Percentiles rank a stretch among this genome's conserved stretches.
Conservation (phyloP, 2,888 invertebrate species). For the Itoplectis maculator region DNA sequence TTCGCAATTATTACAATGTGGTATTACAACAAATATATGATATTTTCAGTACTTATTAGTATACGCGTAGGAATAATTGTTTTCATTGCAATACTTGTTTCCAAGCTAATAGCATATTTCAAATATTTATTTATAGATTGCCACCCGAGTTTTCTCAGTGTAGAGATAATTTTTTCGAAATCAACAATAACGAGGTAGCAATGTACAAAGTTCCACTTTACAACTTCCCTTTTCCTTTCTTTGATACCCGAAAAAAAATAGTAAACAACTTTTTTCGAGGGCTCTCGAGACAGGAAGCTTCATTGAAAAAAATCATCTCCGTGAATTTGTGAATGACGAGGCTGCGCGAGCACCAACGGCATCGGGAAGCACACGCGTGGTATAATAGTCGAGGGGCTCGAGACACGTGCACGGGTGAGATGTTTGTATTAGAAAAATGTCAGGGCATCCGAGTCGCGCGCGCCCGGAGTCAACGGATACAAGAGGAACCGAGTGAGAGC, state of each 20-base stretch:
- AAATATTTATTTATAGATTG: too few relatives aligned
- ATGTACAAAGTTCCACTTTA: too few relatives aligned
- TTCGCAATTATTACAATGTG: too few relatives aligned
- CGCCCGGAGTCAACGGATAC: background rate
- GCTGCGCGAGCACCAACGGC: constrained; percentile 33
- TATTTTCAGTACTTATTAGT: too few relatives aligned
- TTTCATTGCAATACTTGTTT: too few relatives aligned
- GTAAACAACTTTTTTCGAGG: background rate
- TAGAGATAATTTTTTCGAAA: too few relatives aligned
- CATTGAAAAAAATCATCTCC: constrained; percentile 40
- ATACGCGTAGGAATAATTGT: too few relatives aligned
- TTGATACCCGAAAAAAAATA: background rate
- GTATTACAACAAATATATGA: too few relatives aligned
- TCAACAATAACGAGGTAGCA: too few relatives aligned
- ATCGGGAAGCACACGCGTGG: constrained; percentile 38
- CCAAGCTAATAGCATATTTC: too few relatives aligned
- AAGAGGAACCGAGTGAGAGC: constrained; percentile 27
- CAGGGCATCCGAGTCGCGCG: constrained; percentile 27
- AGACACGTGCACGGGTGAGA: constrained; percentile 77
- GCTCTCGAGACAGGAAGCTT: background rate
- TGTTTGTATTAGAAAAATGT: constrained; percentile 74
- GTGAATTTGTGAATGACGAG: constrained; percentile 56
- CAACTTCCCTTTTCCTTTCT: too few relatives aligned
- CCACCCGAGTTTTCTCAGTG: too few relatives aligned
- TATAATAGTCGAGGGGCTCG: constrained; percentile 58